These are phyloP conservation scores for Artemia sp. DNA, from an alignment of 2,888 invertebrate genomes.

Conservation along the genomic window DNA sequence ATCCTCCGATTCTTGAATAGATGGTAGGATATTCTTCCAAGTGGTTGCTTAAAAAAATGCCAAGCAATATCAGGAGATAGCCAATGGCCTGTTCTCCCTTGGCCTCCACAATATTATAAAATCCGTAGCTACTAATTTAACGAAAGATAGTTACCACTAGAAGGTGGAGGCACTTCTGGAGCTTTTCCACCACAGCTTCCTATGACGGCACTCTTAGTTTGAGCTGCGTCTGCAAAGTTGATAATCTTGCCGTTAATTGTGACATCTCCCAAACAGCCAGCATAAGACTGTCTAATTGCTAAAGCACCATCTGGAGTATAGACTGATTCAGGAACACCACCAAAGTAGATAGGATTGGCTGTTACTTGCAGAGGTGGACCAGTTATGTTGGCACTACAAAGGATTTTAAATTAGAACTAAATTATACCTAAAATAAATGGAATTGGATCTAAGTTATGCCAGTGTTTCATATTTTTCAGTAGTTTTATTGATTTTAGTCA, in stretches of 20 bases:
- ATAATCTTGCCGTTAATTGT: conserved; percentile 64
- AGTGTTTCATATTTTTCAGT: no score
- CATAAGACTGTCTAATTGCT: conserved; percentile 41
- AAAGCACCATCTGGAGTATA: conserved; percentile 39
- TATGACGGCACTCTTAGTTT: conserved; percentile 41
- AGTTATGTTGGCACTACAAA: background rate
- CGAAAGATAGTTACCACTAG: background rate
- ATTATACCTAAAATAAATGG: no score
- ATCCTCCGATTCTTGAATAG: background rate
- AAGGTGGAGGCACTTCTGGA: background rate
- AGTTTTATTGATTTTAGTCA: no score
- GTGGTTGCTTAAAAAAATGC: no score
- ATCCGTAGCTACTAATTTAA: no score
- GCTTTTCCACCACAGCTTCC: conserved; percentile 37
- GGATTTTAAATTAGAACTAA: background rate
- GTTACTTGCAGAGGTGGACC: conserved; percentile 42
- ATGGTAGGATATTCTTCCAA: background rate
- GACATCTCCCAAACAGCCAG: conserved; percentile 83
- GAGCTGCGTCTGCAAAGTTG: conserved; percentile 53
- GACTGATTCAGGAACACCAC: conserved; percentile 53
- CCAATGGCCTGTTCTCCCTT: background rate
- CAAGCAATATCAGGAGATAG: background rate
- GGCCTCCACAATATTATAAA: no score
- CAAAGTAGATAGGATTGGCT: conserved; percentile 60
- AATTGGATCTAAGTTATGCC: no score